phyloP scores from a whole-genome alignment of 2,888 invertebrate species.

The Polydrusus tereticollis region DNA sequence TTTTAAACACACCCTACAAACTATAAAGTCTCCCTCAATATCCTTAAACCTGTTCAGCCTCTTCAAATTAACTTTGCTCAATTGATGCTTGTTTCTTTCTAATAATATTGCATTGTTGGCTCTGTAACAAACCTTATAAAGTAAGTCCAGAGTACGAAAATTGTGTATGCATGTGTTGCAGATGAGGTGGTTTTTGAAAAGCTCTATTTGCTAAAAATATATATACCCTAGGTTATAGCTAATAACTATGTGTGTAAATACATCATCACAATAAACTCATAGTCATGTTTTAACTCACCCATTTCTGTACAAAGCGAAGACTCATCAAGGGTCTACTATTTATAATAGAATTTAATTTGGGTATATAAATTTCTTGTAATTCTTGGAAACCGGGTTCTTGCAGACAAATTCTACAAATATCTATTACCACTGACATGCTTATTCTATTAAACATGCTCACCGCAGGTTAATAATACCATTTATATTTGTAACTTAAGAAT shows the following conservation, averaged over 20 bases:
- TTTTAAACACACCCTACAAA: conserved; percentile 33
- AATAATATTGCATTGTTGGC: neutral
- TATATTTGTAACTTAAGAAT: too few relatives aligned
- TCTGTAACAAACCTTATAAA: neutral
- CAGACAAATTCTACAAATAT: conserved; percentile 22
- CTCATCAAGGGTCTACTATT: neutral
- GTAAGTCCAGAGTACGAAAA: neutral
- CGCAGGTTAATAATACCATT: too few relatives aligned
- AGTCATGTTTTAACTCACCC: conserved; percentile 3
- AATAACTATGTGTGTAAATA: neutral
- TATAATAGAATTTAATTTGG: conserved; percentile 1
- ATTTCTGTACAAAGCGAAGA: neutral
- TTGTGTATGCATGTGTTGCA: conserved; percentile 23
- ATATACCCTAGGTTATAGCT: neutral
- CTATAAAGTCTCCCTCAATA: conserved; percentile 16
- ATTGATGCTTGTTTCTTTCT: neutral
- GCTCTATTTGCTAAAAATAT: neutral
- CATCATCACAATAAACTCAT: too few relatives aligned
- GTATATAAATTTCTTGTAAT: conserved; percentile 9
- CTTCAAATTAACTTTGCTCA: neutral
- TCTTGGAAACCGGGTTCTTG: conserved; percentile 16
- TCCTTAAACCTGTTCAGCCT: neutral
- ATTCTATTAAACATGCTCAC: neutral
- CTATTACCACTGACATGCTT: neutral
- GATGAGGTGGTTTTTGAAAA: conserved; percentile 14